Base-by-base conservation (phyloP, 2,888 invertebrate species). In the Oxycera nigricornis region DNA sequence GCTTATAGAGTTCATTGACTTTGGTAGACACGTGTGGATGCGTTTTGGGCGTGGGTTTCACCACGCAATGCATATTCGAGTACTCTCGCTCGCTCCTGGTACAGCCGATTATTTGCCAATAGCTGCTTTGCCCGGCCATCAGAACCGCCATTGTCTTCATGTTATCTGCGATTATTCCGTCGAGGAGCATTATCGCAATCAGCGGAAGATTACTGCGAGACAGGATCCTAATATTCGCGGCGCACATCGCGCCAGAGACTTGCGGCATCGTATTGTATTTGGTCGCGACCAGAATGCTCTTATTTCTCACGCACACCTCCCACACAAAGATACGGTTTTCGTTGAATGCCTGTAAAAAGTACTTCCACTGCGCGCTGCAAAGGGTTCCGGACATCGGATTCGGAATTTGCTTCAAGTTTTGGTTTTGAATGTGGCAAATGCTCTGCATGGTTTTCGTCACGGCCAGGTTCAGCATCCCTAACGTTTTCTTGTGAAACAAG, bases 21-120 rank as follows among this genome's bases (percentile, higher is more conserved):
- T 86, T 86, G 57, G 79, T 81, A 1, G 84, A 82, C 7, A 86
- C 76, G n/a, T 81, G 68, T 1, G 85, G 85, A 80, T 86, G 85
- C 0, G 82, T 81, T 55, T 80, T 78, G 0, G 84, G 84, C 2
- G 84, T 85, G 0, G 85, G 85, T 68, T 82, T 84, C 0, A 76
- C 77, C 30, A 82, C 80, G 68, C 84, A 82, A 2, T 83, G 82
- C 75, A 80, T 81, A 2, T 79, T 77, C 35, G 80, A 79, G 78
- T 82, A 77, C 31, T 78, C 72, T 24, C 73, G 55, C 22, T 73
- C 57, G 80, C 81, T 20, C 82, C 85, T 79, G 81, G 84, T 82
- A 81, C 83, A 6, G 81, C 81, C 80, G 76, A 76, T 41, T 67
- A 80, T 77, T 28, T 75, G 55, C 77, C 78, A 79, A 76, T 76